These are phyloP conservation scores for Drosophila robusta DNA, from an alignment of 2,888 invertebrate species.

Conservation along the genomic window DNA sequence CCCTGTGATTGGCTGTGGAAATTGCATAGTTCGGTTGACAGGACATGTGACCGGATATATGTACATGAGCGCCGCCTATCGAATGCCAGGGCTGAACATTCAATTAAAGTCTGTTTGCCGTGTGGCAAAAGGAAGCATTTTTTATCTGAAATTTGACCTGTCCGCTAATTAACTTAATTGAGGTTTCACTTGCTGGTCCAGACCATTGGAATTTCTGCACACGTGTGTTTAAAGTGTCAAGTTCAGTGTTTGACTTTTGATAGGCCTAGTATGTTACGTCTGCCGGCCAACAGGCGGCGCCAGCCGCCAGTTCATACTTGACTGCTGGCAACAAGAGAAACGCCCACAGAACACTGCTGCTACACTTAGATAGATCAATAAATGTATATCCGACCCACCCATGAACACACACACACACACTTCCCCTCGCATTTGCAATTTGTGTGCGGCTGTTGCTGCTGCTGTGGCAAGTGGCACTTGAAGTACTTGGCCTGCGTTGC, in stretches of 20 bases:
- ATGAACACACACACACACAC: neutral
- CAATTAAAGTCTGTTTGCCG: conserved; percentile 26
- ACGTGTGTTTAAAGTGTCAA: neutral
- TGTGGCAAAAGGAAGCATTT: conserved; percentile 8
- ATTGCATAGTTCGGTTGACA: conserved; percentile 25
- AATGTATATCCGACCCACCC: conserved; percentile 17
- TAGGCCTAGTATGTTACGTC: neutral
- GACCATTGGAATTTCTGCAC: neutral
- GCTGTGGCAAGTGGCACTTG: conserved; percentile 26
- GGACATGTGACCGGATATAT: conserved; percentile 39
- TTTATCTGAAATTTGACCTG: conserved; percentile 16
- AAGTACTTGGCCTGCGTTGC: conserved; percentile 24
- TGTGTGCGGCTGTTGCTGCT: conserved; percentile 12
- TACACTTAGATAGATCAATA: conserved; percentile 40
- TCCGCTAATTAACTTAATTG: conserved; percentile 40
- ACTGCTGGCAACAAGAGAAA: neutral
- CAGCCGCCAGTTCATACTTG: neutral
- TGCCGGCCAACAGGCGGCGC: conserved; percentile 38
- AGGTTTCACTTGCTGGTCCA: conserved; percentile 10
- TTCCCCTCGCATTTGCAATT: conserved; percentile 29
- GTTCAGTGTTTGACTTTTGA: no score
- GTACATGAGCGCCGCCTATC: conserved; percentile 17
- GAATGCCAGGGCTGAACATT: conserved; percentile 27
- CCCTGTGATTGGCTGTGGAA: conserved; percentile 19
- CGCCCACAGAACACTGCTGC: conserved; percentile 1